Conservation (phyloP, 2,113 vertebrate genomes). For the Equus przewalskii region DNA sequence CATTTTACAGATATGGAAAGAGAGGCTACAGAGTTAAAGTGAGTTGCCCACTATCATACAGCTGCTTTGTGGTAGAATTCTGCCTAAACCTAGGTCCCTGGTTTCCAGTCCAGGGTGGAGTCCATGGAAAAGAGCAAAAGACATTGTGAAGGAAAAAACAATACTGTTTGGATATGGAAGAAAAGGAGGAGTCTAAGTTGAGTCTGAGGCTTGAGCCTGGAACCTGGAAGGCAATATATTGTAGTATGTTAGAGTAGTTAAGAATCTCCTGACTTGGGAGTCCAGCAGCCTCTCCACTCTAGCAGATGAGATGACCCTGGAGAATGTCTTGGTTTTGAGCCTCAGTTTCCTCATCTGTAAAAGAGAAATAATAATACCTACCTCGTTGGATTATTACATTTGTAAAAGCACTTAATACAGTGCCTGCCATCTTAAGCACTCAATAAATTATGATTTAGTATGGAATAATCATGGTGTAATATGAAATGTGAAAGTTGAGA, state of each 20-base stretch:
- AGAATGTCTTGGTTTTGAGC: constrained; percentile 21
- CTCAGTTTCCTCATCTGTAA: constrained; percentile 12
- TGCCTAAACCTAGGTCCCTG: background rate
- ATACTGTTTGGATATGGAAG: background rate
- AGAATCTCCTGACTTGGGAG: background rate
- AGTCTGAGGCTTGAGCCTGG: background rate
- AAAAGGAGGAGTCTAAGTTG: background rate
- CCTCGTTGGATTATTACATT: background rate
- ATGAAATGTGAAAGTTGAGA: constrained; percentile 4
- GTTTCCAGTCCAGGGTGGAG: background rate
- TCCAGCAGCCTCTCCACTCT: background rate
- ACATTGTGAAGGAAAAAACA: background rate
- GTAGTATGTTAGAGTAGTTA: background rate
- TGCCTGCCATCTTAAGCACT: background rate
- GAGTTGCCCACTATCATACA: background rate
- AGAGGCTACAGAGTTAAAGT: background rate
- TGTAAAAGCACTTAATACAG: background rate
- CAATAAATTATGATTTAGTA: constrained; percentile 37
- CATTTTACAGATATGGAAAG: background rate
- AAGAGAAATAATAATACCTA: background rate
- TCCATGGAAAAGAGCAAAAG: background rate
- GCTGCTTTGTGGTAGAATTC: background rate
- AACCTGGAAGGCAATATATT: background rate
- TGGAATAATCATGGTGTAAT: background rate
- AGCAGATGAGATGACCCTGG: background rate